A percentile compares a stretch with the other conserved stretches of the same genome.
These are phyloP conservation scores for Omphaloscelis lunosa DNA, from an alignment of 2,888 invertebrate genomes.

Conservation along the genomic window DNA sequence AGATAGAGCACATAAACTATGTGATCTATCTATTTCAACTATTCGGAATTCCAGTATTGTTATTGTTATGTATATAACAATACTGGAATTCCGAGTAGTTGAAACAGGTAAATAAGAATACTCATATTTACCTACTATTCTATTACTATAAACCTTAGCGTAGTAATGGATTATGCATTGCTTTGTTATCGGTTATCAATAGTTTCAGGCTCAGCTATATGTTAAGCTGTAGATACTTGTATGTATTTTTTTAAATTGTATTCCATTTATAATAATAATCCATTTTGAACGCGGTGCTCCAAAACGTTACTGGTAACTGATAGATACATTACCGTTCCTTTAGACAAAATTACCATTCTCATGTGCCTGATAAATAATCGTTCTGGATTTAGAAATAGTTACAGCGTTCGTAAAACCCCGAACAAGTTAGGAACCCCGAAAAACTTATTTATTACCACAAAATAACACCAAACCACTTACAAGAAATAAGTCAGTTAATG, in stretches of 20 bases:
- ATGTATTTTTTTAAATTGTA: too few relatives aligned
- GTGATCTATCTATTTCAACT: conserved; percentile 32
- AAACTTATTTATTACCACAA: conserved; percentile 7
- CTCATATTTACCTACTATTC: not conserved
- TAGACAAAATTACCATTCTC: not conserved
- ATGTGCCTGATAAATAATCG: not conserved
- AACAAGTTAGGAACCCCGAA: too few relatives aligned
- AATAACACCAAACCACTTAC: conserved; percentile 17
- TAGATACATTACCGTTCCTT: not conserved
- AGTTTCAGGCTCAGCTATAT: not conserved
- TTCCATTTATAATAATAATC: not conserved
- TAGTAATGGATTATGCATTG: not conserved
- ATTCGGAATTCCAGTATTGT: conserved; percentile 14
- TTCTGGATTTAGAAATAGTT: not conserved
- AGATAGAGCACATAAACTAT: conserved; percentile 40
- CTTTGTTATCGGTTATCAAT: conserved; percentile 1
- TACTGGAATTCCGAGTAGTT: too few relatives aligned
- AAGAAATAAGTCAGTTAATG: conserved; percentile 1
- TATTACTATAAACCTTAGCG: not conserved
- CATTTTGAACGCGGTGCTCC: not conserved
- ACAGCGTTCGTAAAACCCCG: not conserved
- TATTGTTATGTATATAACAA: too few relatives aligned
- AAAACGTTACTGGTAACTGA: not conserved
- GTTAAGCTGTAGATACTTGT: not conserved
- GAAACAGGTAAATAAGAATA: too few relatives aligned